Conservation (phyloP, 2,888 invertebrate genomes). For the Eupithecia inturbata region DNA sequence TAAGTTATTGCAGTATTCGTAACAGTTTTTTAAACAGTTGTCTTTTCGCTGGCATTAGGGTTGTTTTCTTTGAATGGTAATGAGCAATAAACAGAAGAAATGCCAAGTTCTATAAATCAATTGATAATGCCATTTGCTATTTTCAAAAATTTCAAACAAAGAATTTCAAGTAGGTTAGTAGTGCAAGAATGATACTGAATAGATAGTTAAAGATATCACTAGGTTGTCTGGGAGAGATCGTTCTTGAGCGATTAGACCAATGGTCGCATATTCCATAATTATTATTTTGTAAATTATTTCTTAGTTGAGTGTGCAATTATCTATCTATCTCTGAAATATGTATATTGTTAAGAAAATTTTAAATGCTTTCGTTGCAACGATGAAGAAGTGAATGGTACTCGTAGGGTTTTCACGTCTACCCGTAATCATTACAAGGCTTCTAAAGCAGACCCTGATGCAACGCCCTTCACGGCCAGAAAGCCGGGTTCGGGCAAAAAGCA, state of each 20-base stretch:
- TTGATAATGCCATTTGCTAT: not conserved
- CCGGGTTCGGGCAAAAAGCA: conserved; percentile 63
- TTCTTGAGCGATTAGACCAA: too few relatives aligned
- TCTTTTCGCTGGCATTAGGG: conserved; percentile 34
- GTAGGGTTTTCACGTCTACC: not conserved
- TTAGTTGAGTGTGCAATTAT: too few relatives aligned
- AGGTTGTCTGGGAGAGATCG: too few relatives aligned
- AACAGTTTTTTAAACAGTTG: conserved; percentile 35
- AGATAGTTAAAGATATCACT: not conserved
- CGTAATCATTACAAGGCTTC: not conserved
- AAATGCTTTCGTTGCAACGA: not conserved
- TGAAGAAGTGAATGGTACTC: not conserved
- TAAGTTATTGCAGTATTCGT: conserved; percentile 30
- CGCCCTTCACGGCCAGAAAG: conserved; percentile 26
- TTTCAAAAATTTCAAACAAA: not conserved
- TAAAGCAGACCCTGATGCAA: conserved; percentile 30
- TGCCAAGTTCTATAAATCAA: conserved; percentile 24
- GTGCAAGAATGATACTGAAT: not conserved
- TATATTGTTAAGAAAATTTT: not conserved
- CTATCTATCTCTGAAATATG: too few relatives aligned
- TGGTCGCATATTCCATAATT: too few relatives aligned
- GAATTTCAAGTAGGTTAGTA: not conserved
- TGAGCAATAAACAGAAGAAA: conserved; percentile 30
- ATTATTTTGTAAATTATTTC: too few relatives aligned
- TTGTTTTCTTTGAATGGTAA: conserved; percentile 32